These are phyloP conservation scores for Ectemnius continuus DNA, from an alignment of 2,888 invertebrate species.

Conservation along the genomic window DNA sequence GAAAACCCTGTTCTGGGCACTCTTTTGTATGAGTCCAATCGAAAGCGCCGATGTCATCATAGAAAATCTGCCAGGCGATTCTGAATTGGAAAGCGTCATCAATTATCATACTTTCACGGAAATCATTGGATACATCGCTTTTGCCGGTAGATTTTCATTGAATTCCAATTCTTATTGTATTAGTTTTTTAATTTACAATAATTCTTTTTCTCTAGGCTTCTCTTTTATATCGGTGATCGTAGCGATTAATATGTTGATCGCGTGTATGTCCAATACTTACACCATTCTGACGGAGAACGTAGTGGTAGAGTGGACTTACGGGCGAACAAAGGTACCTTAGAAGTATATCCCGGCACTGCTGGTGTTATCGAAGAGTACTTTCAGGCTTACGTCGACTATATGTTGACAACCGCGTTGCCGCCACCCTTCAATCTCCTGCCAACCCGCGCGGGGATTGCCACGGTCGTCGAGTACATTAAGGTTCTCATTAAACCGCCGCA, in stretches of 20 bases:
- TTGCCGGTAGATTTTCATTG: slow-evolving; percentile 75
- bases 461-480: slow-evolving; percentile 79
- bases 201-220: slow-evolving; percentile 77
- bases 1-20: slow-evolving; percentile 85
- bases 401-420: slow-evolving; percentile 84
- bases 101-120: slow-evolving; percentile 83
- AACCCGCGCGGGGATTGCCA: slow-evolving; percentile 79
- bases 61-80: slow-evolving; percentile 80
- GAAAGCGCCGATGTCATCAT: slow-evolving; percentile 84
- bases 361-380: slow-evolving; percentile 1
- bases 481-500: slow-evolving; percentile 72
- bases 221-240: slow-evolving; percentile 86
- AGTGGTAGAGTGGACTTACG: slow-evolving; percentile 88
- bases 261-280: slow-evolving; percentile 89
- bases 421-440: slow-evolving; percentile 87
- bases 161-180: too few species aligned
- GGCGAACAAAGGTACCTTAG: slow-evolving; percentile 81
- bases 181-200: neutral
- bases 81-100: slow-evolving; percentile 77
- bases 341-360: too few species aligned
- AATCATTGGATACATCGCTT: slow-evolving; percentile 84
- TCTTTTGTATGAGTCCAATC: slow-evolving; percentile 84
- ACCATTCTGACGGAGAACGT: slow-evolving; percentile 85
- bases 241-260: slow-evolving; percentile 88
- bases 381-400: slow-evolving; percentile 85